phyloP scores from a whole-genome alignment of 2,797 vertebrate species.

The Lithobates sylvaticus region DNA sequence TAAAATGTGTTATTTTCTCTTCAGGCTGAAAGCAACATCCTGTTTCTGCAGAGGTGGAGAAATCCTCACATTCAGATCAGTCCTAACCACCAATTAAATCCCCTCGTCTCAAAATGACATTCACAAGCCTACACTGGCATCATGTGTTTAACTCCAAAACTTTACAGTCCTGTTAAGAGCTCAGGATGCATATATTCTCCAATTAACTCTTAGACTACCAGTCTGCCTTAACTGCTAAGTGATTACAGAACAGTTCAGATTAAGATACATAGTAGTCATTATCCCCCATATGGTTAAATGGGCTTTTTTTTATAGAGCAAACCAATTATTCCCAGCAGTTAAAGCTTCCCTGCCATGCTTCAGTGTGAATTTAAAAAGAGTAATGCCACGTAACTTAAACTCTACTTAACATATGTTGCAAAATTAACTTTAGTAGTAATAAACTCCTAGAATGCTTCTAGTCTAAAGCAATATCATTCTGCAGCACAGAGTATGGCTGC shows the following conservation, averaged over 20 bases:
- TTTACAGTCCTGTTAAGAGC: slow-evolving; percentile 22
- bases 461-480: background rate
- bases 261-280: slow-evolving; percentile 52
- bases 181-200: background rate
- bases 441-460: background rate
- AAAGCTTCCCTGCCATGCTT: slow-evolving; percentile 53
- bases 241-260: slow-evolving; percentile 17
- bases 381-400: slow-evolving; percentile 49
- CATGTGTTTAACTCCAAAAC: slow-evolving; percentile 39
- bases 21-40: slow-evolving; percentile 56
- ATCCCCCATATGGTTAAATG: slow-evolving; percentile 55
- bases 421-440: slow-evolving; percentile 8
- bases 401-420: slow-evolving; percentile 55
- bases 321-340: slow-evolving; percentile 54
- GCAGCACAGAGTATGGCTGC: too few relatives aligned
- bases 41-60: slow-evolving; percentile 54
- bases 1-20: slow-evolving; percentile 60
- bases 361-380: slow-evolving; percentile 38
- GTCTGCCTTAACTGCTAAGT: slow-evolving; percentile 1
- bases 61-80: slow-evolving; percentile 48
- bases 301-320: slow-evolving; percentile 49
- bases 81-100: slow-evolving; percentile 59
- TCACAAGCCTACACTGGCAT: slow-evolving; percentile 50
- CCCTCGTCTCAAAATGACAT: slow-evolving; percentile 45
- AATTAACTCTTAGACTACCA: slow-evolving; percentile 32